Evolutionary conservation across 2,113 vertebrate species (phyloP).

Genomic region (Grallaria varia): DNA sequence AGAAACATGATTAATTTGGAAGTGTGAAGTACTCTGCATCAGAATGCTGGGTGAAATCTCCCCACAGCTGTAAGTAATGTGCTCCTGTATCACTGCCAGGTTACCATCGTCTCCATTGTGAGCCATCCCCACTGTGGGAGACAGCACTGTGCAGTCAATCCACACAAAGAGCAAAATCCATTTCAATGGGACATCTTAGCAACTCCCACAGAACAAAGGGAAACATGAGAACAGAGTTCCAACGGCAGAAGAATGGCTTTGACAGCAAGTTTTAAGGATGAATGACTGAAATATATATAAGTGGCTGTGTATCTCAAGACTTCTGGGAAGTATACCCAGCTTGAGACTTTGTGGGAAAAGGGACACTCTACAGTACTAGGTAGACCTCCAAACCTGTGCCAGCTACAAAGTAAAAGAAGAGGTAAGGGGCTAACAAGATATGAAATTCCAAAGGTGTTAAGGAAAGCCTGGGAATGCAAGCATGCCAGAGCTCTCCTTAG

Average conservation of each 20-base stretch:
- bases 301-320: not conserved
- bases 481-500: not conserved
- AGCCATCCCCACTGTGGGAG: slow-evolving; percentile 39
- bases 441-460: not conserved
- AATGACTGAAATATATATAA: slow-evolving; percentile 20
- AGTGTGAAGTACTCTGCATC: slow-evolving; percentile 2
- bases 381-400: not conserved
- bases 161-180: slow-evolving; percentile 58
- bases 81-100: slow-evolving; percentile 61
- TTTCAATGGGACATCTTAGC: slow-evolving; percentile 62
- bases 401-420: not conserved
- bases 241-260: slow-evolving; percentile 49
- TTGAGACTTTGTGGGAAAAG: slow-evolving; percentile 2
- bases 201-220: slow-evolving; percentile 53
- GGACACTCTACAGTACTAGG: not conserved
- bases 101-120: slow-evolving; percentile 47
- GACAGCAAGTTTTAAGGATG: slow-evolving; percentile 44
- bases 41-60: slow-evolving; percentile 21
- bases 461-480: not conserved
- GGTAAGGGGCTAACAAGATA: not conserved
- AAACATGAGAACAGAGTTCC: slow-evolving; percentile 50
- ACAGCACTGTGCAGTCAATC: slow-evolving; percentile 6
- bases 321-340: not conserved
- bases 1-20: slow-evolving; percentile 17
- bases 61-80: slow-evolving; percentile 59